These are phyloP conservation scores for Romanogobio albipinnatus DNA, from an alignment of 2,113 vertebrate genomes.

Conservation along the genomic window DNA sequence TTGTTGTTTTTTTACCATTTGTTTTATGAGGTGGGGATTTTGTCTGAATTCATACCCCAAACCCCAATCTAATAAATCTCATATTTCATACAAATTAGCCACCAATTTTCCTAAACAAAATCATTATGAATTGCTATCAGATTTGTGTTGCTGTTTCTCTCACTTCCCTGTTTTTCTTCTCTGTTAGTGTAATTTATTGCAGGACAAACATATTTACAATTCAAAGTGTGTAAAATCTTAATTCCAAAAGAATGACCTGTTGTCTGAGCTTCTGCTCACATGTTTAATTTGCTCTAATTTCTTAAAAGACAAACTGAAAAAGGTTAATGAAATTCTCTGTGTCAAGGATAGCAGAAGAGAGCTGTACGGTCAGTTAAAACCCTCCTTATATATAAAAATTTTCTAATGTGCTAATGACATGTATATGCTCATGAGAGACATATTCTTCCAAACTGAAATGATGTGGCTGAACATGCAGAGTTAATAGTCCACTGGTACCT, in stretches of 20 bases:
- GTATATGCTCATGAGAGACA: neutral
- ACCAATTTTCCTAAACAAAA: too few relatives aligned
- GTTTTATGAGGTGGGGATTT: too few relatives aligned
- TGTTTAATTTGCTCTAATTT: neutral
- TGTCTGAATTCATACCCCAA: too few relatives aligned
- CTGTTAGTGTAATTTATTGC: conserved; percentile 16
- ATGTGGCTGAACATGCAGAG: neutral
- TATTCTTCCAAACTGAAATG: neutral
- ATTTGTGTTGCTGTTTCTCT: conserved; percentile 17
- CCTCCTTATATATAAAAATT: neutral
- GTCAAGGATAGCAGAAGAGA: neutral
- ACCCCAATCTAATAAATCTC: too few relatives aligned
- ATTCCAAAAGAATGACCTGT: neutral
- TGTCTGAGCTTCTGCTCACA: neutral
- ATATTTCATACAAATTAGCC: too few relatives aligned
- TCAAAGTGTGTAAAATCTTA: conserved; percentile 7
- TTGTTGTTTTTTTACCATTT: neutral
- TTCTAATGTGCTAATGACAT: neutral
- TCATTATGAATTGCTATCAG: neutral
- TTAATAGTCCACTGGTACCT: conserved; percentile 28
- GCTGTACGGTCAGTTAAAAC: neutral
- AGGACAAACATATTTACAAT: conserved; percentile 17
- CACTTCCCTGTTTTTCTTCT: neutral
- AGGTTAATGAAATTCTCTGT: neutral
- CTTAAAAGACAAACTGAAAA: neutral